Evolutionary conservation across 1,140 invertebrate species (phyloP), one percentile per base, ranked within the genome.

Genomic region (Philotrypesis tridentata): DNA sequence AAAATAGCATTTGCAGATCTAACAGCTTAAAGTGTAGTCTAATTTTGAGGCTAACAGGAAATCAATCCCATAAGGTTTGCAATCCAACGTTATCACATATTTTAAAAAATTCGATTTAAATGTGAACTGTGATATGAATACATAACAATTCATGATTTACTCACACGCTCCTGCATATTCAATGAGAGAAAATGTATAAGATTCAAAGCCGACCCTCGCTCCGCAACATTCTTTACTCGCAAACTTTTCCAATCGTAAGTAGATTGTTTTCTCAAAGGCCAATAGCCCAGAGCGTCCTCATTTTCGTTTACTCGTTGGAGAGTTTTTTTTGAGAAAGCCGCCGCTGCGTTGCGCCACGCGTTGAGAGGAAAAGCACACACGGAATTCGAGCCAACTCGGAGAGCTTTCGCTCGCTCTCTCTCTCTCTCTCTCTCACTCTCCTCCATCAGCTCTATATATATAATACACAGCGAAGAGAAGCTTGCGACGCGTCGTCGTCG

Each of bases 191-290:
- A n/a, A n/a, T n/a, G n/a, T n/a, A n/a, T n/a, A n/a, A n/a, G n/a
- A n/a, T n/a, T n/a, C n/a, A n/a, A n/a, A n/a, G n/a, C n/a, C n/a
- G n/a, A n/a, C n/a, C n/a, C n/a, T n/a, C n/a, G n/a, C n/a, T n/a
- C n/a, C n/a, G n/a, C n/a, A n/a, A 72, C 37, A 8, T 23, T n/a
- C 21, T 12, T 25, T 60, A 17, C 25, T 29, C 43, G n/a, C n/a
- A n/a, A n/a, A 74, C 48, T 74, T 74, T 74, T 74, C 43, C 72
- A 21, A 74, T 74, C 72, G 37, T 43, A 77, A 65, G 27, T 79
- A 72, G 55, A 79, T 72, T 79, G 40, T 61, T 40, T 68, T 63
- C 27, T 27, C 11, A 37, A 21, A 23, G 40, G 67, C n/a, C 55
- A 40, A 23, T 68, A 40, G 8, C 1, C 65, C 48, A 23, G 7